These are phyloP conservation scores for Tringa solitaria DNA, from an alignment of 2,113 vertebrate genomes.

Conservation along the genomic window DNA sequence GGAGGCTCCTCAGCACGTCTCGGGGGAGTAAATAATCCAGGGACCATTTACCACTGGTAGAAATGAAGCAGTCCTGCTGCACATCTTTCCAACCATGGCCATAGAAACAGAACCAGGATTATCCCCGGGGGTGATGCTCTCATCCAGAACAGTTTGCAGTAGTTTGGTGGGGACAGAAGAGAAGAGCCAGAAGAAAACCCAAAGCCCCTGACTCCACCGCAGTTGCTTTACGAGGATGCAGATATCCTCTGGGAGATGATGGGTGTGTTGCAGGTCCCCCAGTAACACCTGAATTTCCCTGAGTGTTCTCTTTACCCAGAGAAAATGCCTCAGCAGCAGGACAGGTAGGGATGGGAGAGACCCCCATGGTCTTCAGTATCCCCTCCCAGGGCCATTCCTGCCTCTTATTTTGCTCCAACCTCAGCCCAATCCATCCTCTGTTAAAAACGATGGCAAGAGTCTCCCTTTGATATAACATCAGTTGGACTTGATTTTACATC, in stretches of 20 bases:
- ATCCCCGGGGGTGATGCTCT: neutral
- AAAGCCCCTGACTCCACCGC: neutral
- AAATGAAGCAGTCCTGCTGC: neutral
- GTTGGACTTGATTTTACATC: neutral
- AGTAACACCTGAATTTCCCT: fast-evolving
- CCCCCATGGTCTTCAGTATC: neutral
- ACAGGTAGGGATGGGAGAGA: neutral
- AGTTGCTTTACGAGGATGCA: neutral
- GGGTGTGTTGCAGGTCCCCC: neutral
- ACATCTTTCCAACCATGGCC: neutral
- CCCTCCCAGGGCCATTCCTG: neutral
- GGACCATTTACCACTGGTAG: fast-evolving
- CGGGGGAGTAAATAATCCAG: neutral
- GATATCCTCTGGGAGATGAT: neutral
- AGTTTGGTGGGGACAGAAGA: neutral
- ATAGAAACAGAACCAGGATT: neutral
- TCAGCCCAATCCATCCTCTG: neutral
- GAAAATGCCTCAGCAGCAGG: neutral
- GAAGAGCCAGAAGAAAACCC: neutral
- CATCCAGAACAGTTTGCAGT: fast-evolving
- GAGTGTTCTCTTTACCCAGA: neutral
- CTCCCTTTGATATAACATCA: neutral
- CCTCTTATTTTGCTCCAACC: neutral
- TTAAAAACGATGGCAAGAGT: neutral
- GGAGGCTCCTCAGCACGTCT: neutral